A percentile compares a stretch with the other conserved stretches of the same genome.
These are phyloP conservation scores for Ornithorhynchus anatinus DNA, from an alignment of 2,113 vertebrate genomes.

Conservation along the genomic window DNA sequence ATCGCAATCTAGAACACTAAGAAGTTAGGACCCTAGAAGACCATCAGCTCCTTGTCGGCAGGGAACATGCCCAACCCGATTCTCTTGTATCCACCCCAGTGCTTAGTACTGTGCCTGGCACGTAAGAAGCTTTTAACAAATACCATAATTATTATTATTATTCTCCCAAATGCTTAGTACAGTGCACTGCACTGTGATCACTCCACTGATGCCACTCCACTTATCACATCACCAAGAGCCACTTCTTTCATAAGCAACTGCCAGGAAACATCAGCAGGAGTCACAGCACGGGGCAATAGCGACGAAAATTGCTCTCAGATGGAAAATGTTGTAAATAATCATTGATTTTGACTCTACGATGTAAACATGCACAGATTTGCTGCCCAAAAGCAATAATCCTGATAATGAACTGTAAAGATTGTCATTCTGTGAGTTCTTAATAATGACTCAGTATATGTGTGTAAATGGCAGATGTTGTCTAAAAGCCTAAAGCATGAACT, in stretches of 20 bases:
- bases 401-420: constrained; percentile 14
- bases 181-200: no score
- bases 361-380: background rate
- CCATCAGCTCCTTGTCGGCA: no score
- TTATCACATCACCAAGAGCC: constrained; percentile 12
- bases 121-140: no score
- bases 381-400: background rate
- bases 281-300: background rate
- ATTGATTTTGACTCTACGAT: constrained; percentile 31
- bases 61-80: no score
- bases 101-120: no score
- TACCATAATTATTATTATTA: no score
- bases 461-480: background rate
- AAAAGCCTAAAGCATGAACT: constrained; percentile 5
- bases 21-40: constrained; percentile 13
- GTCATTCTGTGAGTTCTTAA: background rate
- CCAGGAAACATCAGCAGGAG: constrained; percentile 13
- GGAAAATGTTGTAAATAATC: constrained; percentile 8
- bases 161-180: no score
- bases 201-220: constrained; percentile 14
- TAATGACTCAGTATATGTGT: background rate
- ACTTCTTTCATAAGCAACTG: constrained; percentile 23
- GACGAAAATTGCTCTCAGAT: background rate
- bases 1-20: background rate
- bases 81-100: no score